phyloP scores from a whole-genome alignment of 2,797 vertebrate species.

The Lagorchestes hirsutus region DNA sequence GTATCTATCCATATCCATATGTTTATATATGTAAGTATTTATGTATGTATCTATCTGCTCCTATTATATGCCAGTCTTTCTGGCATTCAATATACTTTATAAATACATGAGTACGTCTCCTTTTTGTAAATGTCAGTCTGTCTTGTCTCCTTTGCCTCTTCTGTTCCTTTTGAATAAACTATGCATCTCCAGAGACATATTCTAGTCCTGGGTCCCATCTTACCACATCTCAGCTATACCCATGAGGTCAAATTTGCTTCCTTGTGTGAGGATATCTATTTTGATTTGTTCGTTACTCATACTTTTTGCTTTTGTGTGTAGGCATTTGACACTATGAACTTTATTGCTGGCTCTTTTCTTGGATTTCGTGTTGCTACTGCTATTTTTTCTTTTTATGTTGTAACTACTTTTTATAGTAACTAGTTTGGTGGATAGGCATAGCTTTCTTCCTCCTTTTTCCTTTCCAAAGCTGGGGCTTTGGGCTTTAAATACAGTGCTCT shows the following conservation, averaged over 20 bases:
- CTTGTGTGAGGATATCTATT: background rate
- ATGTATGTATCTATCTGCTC: background rate
- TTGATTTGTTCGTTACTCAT: background rate
- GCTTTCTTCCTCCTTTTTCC: background rate
- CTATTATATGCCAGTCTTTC: background rate
- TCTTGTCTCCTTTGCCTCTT: background rate
- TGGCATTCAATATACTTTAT: background rate
- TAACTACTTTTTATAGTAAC: background rate
- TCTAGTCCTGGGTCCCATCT: background rate
- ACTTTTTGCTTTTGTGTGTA: background rate
- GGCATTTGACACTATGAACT: background rate
- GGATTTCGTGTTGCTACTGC: background rate
- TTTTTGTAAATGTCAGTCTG: background rate
- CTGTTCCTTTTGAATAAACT: background rate
- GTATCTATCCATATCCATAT: no score
- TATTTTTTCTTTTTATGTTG: background rate
- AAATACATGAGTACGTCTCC: background rate
- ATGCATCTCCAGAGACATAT: background rate
- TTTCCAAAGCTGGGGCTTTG: background rate
- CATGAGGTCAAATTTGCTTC: background rate
- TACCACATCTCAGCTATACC: background rate
- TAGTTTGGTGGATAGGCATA: background rate
- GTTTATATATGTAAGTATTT: no score
- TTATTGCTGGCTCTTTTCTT: background rate
- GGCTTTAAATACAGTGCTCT: background rate